Evolutionary conservation across 2,113 vertebrate genomes (phyloP).

Genomic region (Pseudorasbora parva): DNA sequence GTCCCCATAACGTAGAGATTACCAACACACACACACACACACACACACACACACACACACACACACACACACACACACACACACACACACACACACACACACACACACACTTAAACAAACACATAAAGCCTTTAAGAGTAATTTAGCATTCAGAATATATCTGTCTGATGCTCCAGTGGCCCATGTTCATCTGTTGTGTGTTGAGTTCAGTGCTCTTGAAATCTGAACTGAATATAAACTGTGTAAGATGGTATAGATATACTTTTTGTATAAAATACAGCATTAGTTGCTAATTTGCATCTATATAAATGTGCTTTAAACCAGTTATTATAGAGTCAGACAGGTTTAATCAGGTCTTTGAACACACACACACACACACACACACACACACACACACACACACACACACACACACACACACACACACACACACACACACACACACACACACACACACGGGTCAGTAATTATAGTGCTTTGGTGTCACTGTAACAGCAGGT

Average conservation of each 20-base stretch:
- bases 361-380: too few species aligned
- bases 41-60: too few species aligned
- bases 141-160: background rate
- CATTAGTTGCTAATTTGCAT: too few species aligned
- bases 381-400: background rate
- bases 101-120: too few species aligned
- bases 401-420: background rate
- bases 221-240: too few species aligned
- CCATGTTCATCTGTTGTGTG: background rate
- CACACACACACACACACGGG: background rate
- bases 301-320: conserved; percentile 4
- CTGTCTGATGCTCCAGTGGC: background rate
- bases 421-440: background rate
- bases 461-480: conserved; percentile 12
- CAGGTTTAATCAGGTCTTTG: background rate
- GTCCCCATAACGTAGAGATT: too few species aligned
- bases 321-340: background rate
- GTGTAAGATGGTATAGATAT: too few species aligned
- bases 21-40: too few species aligned
- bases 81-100: too few species aligned
- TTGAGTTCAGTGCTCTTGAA: too few species aligned
- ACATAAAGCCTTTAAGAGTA: too few species aligned
- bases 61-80: too few species aligned
- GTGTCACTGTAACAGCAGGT: background rate
- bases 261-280: background rate